Evolutionary conservation across 2,888 invertebrate genomes (phyloP).

Genomic region (Diarsia mendica): DNA sequence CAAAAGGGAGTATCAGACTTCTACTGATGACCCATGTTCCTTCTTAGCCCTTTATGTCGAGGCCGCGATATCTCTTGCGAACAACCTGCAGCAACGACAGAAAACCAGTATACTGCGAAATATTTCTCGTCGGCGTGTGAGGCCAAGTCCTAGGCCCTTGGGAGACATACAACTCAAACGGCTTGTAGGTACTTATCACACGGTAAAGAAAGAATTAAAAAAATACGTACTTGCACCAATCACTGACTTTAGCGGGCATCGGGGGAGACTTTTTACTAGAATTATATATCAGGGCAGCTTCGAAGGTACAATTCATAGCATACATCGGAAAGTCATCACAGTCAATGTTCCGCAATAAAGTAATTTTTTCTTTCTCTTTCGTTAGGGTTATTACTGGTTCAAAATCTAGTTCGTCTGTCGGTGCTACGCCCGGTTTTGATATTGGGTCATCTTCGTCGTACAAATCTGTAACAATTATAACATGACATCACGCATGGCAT

Average conservation of each 20-base stretch:
- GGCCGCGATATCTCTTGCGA: too few species aligned
- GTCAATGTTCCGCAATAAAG: conserved; percentile 72
- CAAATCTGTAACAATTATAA: conserved; percentile 59
- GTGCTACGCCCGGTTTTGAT: conserved; percentile 12
- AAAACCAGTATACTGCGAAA: too few species aligned
- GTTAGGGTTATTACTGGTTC: conserved; percentile 72
- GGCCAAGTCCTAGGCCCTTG: too few species aligned
- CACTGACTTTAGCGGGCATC: conserved; percentile 75
- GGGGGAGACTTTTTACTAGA: conserved; percentile 80
- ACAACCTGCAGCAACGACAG: too few species aligned
- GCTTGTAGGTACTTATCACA: too few species aligned
- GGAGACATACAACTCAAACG: too few species aligned
- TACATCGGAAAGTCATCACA: conserved; percentile 80
- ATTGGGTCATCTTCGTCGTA: conserved; percentile 70
- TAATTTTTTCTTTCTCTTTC: conserved; percentile 69
- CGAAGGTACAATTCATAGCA: conserved; percentile 78
- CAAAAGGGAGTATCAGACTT: too few species aligned
- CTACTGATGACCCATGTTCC: too few species aligned
- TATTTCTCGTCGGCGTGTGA: too few species aligned
- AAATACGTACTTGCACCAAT: conserved; percentile 79
- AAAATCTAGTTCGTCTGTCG: conserved; percentile 71
- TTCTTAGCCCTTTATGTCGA: too few species aligned
- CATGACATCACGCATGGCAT: too few species aligned
- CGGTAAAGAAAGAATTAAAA: too few species aligned
- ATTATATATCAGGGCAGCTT: conserved; percentile 80